phyloP scores from a whole-genome alignment of 2,113 vertebrate species.

The Cichladusa arquata region DNA sequence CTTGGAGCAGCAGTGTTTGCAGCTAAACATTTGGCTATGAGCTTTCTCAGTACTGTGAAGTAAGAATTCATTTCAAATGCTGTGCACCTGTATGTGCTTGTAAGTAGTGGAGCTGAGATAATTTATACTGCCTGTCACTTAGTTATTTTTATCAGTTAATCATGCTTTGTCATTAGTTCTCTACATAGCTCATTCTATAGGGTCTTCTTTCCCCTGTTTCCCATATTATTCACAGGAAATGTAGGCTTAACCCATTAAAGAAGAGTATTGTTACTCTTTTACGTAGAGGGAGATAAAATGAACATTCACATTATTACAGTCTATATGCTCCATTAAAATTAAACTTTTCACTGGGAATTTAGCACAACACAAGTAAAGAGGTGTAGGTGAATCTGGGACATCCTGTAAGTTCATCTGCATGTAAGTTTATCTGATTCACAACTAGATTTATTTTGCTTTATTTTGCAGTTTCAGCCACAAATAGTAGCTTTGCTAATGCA shows the following conservation, averaged over 20 bases:
- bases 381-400: background rate
- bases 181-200: background rate
- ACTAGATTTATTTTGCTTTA: constrained; percentile 23
- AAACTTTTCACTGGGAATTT: background rate
- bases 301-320: background rate
- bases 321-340: background rate
- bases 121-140: background rate
- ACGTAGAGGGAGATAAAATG: background rate
- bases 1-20: background rate
- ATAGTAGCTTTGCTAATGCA: constrained; percentile 15
- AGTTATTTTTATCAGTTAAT: background rate
- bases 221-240: background rate
- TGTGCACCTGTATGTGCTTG: background rate
- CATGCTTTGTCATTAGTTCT: background rate
- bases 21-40: background rate
- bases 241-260: background rate
- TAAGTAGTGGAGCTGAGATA: background rate
- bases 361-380: background rate
- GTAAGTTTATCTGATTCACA: background rate
- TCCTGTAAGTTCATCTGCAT: background rate
- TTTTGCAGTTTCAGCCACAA: constrained; percentile 24
- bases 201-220: accelerated
- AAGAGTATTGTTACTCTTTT: background rate
- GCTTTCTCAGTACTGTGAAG: background rate
- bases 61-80: background rate